Evolutionary conservation across 2,888 invertebrate genomes (phyloP).

Genomic region (Stenurella melanura): DNA sequence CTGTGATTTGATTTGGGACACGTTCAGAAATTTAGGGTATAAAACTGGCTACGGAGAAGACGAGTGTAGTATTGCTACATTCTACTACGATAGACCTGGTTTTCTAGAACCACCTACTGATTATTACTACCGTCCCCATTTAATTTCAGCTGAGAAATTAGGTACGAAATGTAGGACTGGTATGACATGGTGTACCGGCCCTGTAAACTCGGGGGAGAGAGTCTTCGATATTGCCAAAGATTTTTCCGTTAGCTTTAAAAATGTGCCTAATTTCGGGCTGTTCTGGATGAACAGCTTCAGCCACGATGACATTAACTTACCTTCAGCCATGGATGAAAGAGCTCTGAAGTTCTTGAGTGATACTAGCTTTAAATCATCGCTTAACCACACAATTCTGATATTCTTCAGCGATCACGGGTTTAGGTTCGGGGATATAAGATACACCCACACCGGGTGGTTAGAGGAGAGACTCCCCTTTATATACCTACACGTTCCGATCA

Average conservation of each 20-base stretch:
- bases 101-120: conserved; percentile 86
- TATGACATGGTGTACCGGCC: conserved; percentile 78
- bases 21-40: conserved; percentile 82
- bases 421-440: conserved; percentile 83
- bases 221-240: conserved; percentile 82
- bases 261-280: conserved; percentile 82
- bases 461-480: conserved; percentile 89
- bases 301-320: conserved; percentile 82
- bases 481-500: conserved; percentile 81
- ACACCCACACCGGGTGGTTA: conserved; percentile 83
- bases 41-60: conserved; percentile 89
- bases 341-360: conserved; percentile 78
- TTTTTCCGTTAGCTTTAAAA: conserved; percentile 74
- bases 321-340: conserved; percentile 81
- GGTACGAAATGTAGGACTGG: conserved; percentile 74
- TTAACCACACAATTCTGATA: conserved; percentile 81
- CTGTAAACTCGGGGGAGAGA: conserved; percentile 79
- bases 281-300: conserved; percentile 89
- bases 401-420: conserved; percentile 89
- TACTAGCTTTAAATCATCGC: conserved; percentile 77
- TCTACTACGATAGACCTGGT: conserved; percentile 83
- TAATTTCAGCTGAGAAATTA: conserved; percentile 79
- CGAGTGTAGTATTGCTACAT: conserved; percentile 82
- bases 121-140: conserved; percentile 86
- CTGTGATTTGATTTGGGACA: conserved; percentile 86